These are phyloP conservation scores for Mycteria americana DNA, from an alignment of 2,797 vertebrate species.

Conservation along the genomic window DNA sequence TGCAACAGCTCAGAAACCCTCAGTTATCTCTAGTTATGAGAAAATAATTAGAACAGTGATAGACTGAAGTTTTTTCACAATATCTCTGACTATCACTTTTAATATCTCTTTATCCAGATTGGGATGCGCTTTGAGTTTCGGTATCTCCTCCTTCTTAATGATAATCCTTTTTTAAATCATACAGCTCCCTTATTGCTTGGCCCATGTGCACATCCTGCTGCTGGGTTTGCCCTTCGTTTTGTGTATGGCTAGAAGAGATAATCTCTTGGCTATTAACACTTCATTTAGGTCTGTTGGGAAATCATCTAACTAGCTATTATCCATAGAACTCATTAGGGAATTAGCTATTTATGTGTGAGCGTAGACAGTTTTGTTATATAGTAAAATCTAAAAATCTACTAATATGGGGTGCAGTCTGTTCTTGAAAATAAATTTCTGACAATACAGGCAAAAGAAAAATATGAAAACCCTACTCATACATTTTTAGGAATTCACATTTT, in stretches of 20 bases:
- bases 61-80: not conserved
- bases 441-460: not conserved
- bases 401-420: not conserved
- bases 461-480: not conserved
- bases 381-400: not conserved
- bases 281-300: not conserved
- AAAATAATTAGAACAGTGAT: not conserved
- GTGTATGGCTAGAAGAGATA: not conserved
- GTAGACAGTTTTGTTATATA: not conserved
- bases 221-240: slow-evolving; percentile 27
- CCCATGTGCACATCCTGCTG: not conserved
- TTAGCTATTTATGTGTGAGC: not conserved
- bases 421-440: not conserved
- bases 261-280: slow-evolving; percentile 3
- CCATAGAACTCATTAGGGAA: not conserved
- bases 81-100: slow-evolving; percentile 23
- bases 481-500: not conserved
- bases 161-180: not conserved
- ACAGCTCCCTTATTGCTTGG: not conserved
- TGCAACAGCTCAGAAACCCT: not conserved
- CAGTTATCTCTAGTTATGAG: not conserved
- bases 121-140: not conserved
- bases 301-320: slow-evolving; percentile 17
- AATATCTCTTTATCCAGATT: not conserved
- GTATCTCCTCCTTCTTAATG: not conserved